These are phyloP conservation scores for Trichonephila clavata DNA, from an alignment of 1,140 invertebrate genomes.

Conservation along the genomic window DNA sequence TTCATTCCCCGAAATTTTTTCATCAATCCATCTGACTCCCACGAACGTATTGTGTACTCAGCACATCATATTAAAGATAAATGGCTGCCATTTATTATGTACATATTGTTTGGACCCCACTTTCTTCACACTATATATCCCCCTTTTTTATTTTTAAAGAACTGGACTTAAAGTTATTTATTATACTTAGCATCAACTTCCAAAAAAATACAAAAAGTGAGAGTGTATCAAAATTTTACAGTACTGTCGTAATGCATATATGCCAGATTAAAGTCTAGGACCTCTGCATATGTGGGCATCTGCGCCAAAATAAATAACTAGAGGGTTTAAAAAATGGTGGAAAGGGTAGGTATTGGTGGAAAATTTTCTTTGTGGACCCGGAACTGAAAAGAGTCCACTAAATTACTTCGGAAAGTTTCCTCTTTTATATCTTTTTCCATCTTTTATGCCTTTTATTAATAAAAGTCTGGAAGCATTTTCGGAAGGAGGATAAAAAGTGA, in stretches of 20 bases:
- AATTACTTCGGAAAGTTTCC: conserved; percentile 67
- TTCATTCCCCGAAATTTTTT: conserved; percentile 8
- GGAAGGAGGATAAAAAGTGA: conserved; percentile 50
- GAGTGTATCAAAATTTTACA: conserved; percentile 22
- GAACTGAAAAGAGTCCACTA: conserved; percentile 59
- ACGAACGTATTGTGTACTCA: conserved; percentile 31
- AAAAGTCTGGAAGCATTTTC: conserved; percentile 52
- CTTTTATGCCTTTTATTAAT: conserved; percentile 59
- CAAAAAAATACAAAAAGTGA: not conserved
- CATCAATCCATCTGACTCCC: not conserved
- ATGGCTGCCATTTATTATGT: conserved; percentile 64
- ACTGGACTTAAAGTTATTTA: conserved; percentile 71
- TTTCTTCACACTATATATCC: not conserved
- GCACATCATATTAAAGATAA: conserved; percentile 66
- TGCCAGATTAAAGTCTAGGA: conserved; percentile 49
- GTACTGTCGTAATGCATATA: conserved; percentile 62
- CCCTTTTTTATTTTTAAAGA: not conserved
- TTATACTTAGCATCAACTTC: conserved; percentile 52
- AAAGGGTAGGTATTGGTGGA: not conserved
- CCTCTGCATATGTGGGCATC: not conserved
- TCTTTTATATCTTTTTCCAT: conserved; percentile 56
- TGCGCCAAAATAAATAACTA: conserved; percentile 42
- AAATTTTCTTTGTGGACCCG: conserved; percentile 16
- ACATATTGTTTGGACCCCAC: conserved; percentile 64
- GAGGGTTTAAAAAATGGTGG: not conserved